phyloP scores from a whole-genome alignment of 23 tunicate species.

The Corella eumyota region DNA sequence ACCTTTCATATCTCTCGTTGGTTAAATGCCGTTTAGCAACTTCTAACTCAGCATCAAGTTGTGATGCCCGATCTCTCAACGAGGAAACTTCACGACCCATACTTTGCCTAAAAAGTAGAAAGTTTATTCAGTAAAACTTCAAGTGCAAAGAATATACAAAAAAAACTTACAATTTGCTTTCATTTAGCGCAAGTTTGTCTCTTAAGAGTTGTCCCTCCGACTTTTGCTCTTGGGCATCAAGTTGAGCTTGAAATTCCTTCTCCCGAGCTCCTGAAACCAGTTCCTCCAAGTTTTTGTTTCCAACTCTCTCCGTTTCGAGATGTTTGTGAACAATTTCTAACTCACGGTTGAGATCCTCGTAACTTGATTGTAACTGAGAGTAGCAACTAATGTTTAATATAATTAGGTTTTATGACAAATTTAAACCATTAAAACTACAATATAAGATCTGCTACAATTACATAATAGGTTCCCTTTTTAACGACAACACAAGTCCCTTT shows the following conservation, averaged over 20 bases:
- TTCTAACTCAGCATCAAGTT: slow-evolving; percentile 88
- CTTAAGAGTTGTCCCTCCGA: slow-evolving; percentile 49
- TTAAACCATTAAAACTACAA: too few species aligned
- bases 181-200: slow-evolving; percentile 76
- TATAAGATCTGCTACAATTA: too few species aligned
- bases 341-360: slow-evolving; percentile 59
- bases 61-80: slow-evolving; percentile 63
- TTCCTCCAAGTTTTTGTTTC: slow-evolving; percentile 67
- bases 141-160: too few species aligned
- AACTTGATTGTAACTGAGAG: slow-evolving; percentile 39
- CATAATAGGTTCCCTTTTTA: too few species aligned
- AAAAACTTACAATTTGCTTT: slow-evolving; percentile 53
- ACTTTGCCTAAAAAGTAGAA: slow-evolving; percentile 27
- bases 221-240: slow-evolving; percentile 67
- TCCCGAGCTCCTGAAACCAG: slow-evolving; percentile 66
- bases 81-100: slow-evolving; percentile 54
- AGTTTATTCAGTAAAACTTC: too few species aligned
- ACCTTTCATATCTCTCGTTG: slow-evolving; percentile 85
- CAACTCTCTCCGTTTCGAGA: slow-evolving; percentile 62
- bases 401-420: background rate
- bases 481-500: too few species aligned
- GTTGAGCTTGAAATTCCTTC: slow-evolving; percentile 85
- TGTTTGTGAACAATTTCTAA: slow-evolving; percentile 64
- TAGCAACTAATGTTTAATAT: background rate
- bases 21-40: slow-evolving; percentile 80